phyloP scores from a whole-genome alignment of 2,113 vertebrate species.

The Condylura cristata region DNA sequence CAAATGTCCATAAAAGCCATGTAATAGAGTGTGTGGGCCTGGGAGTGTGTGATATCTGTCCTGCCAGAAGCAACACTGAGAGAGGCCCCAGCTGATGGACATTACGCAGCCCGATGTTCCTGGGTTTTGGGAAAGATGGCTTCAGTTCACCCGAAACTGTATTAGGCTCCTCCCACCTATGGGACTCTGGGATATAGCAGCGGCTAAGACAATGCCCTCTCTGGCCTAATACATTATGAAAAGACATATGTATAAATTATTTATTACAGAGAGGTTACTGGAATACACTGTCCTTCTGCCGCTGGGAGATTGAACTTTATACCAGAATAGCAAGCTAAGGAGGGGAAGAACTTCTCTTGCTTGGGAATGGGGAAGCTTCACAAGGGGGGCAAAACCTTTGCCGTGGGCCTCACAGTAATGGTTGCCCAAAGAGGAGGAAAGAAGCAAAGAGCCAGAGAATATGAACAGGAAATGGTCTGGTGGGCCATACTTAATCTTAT shows the following conservation, averaged over 20 bases:
- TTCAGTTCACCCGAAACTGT: neutral
- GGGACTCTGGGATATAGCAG: neutral
- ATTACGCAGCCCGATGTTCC: neutral
- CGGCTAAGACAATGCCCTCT: neutral
- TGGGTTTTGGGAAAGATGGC: neutral
- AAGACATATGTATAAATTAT: neutral
- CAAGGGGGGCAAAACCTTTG: rapidly evolving
- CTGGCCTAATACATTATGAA: neutral
- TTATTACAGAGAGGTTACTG: neutral
- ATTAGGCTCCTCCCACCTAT: neutral
- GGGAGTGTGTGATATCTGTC: neutral
- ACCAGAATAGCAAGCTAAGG: neutral
- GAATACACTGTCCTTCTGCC: neutral
- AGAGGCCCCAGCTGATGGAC: neutral
- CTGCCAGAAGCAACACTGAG: rapidly evolving
- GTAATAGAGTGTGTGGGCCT: neutral
- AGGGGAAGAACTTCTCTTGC: neutral
- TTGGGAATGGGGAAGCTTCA: neutral
- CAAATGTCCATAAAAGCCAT: neutral
- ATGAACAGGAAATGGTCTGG: neutral
- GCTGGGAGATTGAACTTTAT: neutral
- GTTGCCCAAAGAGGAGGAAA: neutral
- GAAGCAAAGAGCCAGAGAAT: neutral
- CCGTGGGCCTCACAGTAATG: neutral
- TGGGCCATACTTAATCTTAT: neutral